Base-by-base conservation (phyloP, 1,140 invertebrate species). In the Pseudachorutes palmiensis region DNA sequence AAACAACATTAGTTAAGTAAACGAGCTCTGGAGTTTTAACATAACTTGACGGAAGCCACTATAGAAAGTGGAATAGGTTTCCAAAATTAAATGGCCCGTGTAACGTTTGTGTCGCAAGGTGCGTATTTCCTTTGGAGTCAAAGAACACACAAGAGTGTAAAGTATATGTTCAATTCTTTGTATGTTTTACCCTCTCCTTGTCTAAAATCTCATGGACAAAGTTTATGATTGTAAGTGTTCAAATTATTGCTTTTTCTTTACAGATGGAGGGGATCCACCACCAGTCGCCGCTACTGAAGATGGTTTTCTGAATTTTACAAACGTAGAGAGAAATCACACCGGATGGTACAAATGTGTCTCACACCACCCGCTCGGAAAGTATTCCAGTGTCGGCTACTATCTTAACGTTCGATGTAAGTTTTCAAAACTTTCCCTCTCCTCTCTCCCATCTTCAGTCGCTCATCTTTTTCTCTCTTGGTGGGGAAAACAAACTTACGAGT, bases 341-440 rank as follows among this genome's bases (percentile, higher is more conserved):
- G 90, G 90, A 72, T 92, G 90, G 91, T 93, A 94, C 80, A 88
- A 91, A 76, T 94, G 90, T 80, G 86, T 88, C 30, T 89, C 89
- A 57, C 82, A 86, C 59, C 89, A 92, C 82, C 81, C 87, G 71
- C 83, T 90, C 72, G 87, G 88, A 14, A 84, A 88, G 76, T 92
- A 90, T 80, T 89, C 88, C 65, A 91, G 88, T 74, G 92, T 92
- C 74, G 90, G 90, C 66, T 92, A 92, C 80, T 92, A 88, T 76
- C 84, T 94, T 65, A 91, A 91, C 76, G 88, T 93, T 66, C 80
- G 89, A 79, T 85, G 89, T 92, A 80, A 88, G 88, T 87, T 78
- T 61, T 14, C 51, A 55, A 14, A 41, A 5, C 36, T 9, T 19
- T 41, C 19, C 36, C 36, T 9, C 36, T 41, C 36, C 5, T 41